phyloP scores from a whole-genome alignment of 2,113 vertebrate species.

The Chroicocephalus ridibundus region DNA sequence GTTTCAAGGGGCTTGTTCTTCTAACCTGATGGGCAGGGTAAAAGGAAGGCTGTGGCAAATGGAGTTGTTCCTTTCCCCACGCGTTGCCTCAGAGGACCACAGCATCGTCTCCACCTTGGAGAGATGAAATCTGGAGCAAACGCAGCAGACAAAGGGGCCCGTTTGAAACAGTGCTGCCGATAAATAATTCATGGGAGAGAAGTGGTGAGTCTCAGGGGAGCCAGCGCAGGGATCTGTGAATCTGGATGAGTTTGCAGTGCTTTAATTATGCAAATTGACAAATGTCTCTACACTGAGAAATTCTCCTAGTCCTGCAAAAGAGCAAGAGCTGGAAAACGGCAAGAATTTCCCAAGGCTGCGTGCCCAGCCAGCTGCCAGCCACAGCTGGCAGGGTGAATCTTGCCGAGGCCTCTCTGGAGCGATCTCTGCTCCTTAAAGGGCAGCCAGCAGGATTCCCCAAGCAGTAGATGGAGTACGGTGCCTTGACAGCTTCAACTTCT shows the following conservation, averaged over 20 bases:
- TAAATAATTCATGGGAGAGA: conserved; percentile 62
- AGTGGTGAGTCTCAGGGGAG: conserved; percentile 51
- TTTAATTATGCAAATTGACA: conserved; percentile 71
- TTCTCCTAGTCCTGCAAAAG: conserved; percentile 57
- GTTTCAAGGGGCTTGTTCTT: neutral
- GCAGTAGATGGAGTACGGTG: neutral
- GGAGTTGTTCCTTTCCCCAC: neutral
- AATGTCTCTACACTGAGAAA: conserved; percentile 53
- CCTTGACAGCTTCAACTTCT: neutral
- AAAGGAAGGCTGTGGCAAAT: neutral
- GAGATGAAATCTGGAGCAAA: neutral
- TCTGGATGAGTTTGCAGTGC: conserved; percentile 62
- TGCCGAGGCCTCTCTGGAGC: neutral
- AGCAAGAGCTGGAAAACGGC: conserved; percentile 35
- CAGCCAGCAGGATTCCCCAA: neutral
- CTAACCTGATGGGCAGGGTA: neutral
- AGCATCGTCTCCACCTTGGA: neutral
- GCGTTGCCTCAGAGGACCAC: neutral
- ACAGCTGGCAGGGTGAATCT: conserved; percentile 5
- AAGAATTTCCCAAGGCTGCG: neutral
- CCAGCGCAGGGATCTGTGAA: conserved; percentile 45
- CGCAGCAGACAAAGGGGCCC: conserved; percentile 18
- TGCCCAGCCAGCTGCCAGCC: conserved; percentile 50
- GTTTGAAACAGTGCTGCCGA: neutral
- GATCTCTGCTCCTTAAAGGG: neutral